Evolutionary conservation across 2,888 invertebrate genomes (phyloP).

Genomic region (Onchidella celtica): DNA sequence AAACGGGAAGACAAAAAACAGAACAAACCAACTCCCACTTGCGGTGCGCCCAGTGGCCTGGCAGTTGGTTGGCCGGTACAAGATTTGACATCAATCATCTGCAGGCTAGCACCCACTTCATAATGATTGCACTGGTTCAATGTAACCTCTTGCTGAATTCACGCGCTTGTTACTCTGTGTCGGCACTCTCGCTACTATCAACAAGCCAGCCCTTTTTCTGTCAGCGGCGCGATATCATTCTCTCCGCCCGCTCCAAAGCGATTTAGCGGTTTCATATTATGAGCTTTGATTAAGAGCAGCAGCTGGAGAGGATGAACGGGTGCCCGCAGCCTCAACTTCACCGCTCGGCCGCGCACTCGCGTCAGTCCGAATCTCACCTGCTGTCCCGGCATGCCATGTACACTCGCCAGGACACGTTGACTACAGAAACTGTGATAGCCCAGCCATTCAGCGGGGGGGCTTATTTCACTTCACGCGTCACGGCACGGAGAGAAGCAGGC

Average conservation of each 20-base stretch:
- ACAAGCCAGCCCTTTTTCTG: neutral
- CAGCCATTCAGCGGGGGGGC: too few relatives aligned
- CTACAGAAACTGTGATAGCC: too few relatives aligned
- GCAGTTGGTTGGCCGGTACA: neutral
- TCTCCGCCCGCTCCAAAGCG: neutral
- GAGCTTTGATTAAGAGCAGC: slow-evolving; percentile 15
- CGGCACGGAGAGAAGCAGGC: too few relatives aligned
- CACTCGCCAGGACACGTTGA: too few relatives aligned
- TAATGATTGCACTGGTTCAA: neutral
- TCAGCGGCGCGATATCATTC: slow-evolving; percentile 10
- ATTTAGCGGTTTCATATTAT: slow-evolving; percentile 14
- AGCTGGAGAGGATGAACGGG: neutral
- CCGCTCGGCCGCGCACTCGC: slow-evolving; percentile 20
- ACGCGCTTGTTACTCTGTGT: neutral
- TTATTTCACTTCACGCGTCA: too few relatives aligned
- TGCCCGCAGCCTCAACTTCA: slow-evolving; percentile 14
- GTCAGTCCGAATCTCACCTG: too few relatives aligned
- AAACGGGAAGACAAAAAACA: neutral
- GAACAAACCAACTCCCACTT: neutral
- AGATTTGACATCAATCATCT: neutral
- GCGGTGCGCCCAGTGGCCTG: too few relatives aligned
- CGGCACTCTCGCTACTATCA: neutral
- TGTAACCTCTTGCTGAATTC: neutral
- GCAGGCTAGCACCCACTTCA: neutral
- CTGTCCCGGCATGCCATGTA: too few relatives aligned